phyloP scores from a whole-genome alignment of 2,888 invertebrate genomes.

The Dione juno region DNA sequence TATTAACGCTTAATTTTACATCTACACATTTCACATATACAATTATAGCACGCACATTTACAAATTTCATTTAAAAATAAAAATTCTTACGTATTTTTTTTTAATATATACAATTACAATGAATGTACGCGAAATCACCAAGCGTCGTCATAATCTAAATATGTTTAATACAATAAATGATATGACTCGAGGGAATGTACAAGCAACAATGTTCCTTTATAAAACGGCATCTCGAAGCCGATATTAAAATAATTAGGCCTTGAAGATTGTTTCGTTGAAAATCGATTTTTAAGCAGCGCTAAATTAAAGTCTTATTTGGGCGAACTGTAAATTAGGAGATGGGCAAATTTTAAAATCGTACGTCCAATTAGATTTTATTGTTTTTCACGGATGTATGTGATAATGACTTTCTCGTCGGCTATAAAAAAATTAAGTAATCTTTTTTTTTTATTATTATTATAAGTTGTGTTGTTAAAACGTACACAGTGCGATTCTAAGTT shows the following conservation, averaged over 20 bases:
- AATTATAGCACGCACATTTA: slow-evolving; percentile 78
- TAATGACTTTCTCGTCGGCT: not conserved
- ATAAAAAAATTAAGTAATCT: not conserved
- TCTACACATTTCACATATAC: slow-evolving; percentile 66
- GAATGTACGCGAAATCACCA: slow-evolving; percentile 57
- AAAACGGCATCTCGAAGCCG: slow-evolving; percentile 41
- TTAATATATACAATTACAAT: slow-evolving; percentile 49
- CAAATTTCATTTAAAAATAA: slow-evolving; percentile 65
- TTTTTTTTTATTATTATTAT: not conserved
- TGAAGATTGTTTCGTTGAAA: slow-evolving; percentile 43
- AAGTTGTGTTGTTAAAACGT: slow-evolving; percentile 33
- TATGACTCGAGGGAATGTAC: slow-evolving; percentile 74
- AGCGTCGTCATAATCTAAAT: slow-evolving; percentile 61
- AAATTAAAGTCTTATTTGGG: slow-evolving; percentile 39
- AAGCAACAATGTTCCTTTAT: slow-evolving; percentile 50
- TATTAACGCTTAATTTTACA: slow-evolving; percentile 38
- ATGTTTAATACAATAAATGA: slow-evolving; percentile 66
- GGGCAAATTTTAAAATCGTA: slow-evolving; percentile 40
- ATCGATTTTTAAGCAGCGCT: slow-evolving; percentile 41
- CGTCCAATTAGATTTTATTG: slow-evolving; percentile 18
- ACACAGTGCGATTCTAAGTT: slow-evolving; percentile 53
- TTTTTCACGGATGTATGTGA: not conserved
- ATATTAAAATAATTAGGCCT: slow-evolving; percentile 47
- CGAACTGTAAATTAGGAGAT: slow-evolving; percentile 38
- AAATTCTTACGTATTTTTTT: slow-evolving; percentile 51